Conservation (phyloP, 2,113 vertebrate genomes). For the Neomonachus schauinslandi region DNA sequence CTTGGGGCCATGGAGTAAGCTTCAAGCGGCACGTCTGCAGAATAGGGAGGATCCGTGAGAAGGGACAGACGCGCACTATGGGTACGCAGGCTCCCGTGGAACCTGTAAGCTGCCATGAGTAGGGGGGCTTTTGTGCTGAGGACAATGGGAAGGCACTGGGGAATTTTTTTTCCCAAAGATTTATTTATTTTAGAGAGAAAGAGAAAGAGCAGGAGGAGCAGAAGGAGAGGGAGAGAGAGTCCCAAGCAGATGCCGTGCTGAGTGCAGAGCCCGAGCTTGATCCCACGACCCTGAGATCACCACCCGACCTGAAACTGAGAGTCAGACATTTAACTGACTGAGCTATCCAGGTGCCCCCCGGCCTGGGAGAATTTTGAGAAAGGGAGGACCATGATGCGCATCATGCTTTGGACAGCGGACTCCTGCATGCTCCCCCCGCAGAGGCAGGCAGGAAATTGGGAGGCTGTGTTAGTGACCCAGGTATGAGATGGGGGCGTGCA, state of each 20-base stretch:
- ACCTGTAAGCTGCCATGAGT: neutral
- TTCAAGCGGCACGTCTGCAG: neutral
- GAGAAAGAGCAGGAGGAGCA: neutral
- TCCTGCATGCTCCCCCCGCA: rapidly evolving
- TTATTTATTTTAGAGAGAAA: neutral
- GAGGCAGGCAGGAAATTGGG: neutral
- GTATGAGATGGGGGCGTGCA: neutral
- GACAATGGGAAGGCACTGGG: neutral
- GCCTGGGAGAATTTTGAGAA: neutral
- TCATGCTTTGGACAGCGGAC: rapidly evolving
- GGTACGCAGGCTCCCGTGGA: neutral
- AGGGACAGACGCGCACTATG: neutral
- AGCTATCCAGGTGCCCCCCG: neutral
- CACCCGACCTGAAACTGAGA: neutral
- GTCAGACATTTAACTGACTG: neutral
- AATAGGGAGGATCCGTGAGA: neutral
- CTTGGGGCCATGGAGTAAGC: neutral
- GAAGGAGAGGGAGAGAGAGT: neutral
- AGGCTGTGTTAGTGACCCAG: too few species aligned
- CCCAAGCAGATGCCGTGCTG: neutral
- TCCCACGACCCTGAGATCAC: neutral
- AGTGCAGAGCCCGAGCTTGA: neutral
- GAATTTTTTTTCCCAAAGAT: neutral
- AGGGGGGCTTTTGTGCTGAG: neutral
- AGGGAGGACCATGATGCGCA: rapidly evolving